A percentile compares a stretch with the other conserved stretches of the same genome.
These are phyloP conservation scores for Hipposideros larvatus DNA, from an alignment of 2,797 vertebrate species.

Conservation along the genomic window DNA sequence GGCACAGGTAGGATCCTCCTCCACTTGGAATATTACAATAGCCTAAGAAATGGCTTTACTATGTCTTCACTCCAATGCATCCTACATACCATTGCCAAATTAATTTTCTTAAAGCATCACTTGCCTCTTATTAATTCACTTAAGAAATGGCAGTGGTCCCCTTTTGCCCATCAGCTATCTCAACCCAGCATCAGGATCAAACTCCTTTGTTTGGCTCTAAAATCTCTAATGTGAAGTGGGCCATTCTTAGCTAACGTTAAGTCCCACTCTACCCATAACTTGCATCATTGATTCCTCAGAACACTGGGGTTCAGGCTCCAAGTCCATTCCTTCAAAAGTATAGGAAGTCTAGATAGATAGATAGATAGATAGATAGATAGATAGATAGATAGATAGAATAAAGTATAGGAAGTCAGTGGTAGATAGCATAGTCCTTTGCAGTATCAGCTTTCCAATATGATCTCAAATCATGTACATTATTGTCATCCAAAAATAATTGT, in stretches of 20 bases:
- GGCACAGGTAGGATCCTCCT: background rate
- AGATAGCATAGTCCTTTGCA: background rate
- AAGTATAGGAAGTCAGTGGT: background rate
- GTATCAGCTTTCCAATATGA: background rate
- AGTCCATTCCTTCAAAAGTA: background rate
- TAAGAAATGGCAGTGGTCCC: slow-evolving; percentile 51
- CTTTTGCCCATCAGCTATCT: background rate
- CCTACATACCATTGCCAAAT: slow-evolving; percentile 53
- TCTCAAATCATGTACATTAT: background rate
- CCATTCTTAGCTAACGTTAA: background rate
- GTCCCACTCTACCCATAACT: background rate
- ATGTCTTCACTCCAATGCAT: slow-evolving; percentile 25
- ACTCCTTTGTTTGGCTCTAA: slow-evolving; percentile 20
- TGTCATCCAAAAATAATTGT: slow-evolving; percentile 12
- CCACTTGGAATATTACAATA: slow-evolving; percentile 28
- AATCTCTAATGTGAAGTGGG: background rate
- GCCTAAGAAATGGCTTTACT: slow-evolving; percentile 38
- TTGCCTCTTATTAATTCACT: slow-evolving; percentile 62
- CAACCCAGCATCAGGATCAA: background rate
- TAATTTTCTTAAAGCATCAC: slow-evolving; percentile 73
- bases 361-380: too few relatives aligned
- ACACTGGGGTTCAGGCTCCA: background rate
- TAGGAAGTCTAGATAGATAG: too few relatives aligned
- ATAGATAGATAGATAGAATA: too few relatives aligned
- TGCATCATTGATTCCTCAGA: background rate